These are phyloP conservation scores for Panagrolaimus sp. DNA, from an alignment of 1,140 invertebrate species.

Conservation along the genomic window DNA sequence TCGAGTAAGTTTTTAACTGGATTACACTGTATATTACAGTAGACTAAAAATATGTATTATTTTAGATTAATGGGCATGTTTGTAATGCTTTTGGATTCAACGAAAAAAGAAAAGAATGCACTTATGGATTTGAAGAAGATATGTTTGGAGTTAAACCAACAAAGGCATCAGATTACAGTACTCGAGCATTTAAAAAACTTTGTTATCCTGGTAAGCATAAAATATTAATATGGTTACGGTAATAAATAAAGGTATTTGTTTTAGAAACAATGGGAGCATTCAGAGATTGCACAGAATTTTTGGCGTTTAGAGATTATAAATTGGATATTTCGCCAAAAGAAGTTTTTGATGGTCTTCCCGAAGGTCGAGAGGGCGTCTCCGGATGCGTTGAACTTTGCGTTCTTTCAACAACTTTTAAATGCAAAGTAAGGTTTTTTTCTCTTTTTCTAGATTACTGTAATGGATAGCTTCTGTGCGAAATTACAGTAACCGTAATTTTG, in stretches of 20 bases:
- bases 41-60: no score
- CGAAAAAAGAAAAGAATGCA: conserved; percentile 20
- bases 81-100: conserved; percentile 27
- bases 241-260: neutral
- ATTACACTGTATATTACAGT: no score
- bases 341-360: conserved; percentile 24
- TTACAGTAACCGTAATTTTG: no score
- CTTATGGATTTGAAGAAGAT: conserved; percentile 21
- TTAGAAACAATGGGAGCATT: conserved; percentile 23
- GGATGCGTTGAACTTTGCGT: conserved; percentile 27
- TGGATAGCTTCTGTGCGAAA: no score
- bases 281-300: conserved; percentile 25
- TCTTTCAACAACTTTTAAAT: conserved; percentile 19
- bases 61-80: conserved; percentile 19
- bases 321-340: conserved; percentile 22
- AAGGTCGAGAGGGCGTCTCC: conserved; percentile 20
- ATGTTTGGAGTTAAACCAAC: conserved; percentile 22
- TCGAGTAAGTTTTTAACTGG: neutral
- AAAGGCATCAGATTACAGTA: conserved; percentile 25
- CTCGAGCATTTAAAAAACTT: conserved; percentile 21
- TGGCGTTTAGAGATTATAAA: conserved; percentile 27
- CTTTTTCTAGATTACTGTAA: no score
- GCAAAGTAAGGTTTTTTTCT: no score
- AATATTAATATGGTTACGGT: neutral
- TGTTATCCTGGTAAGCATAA: conserved; percentile 27